These are phyloP conservation scores for Agelas oroides DNA, from an alignment of 37 sponge, comb jelly and placozoan genomes.

Conservation along the genomic window DNA sequence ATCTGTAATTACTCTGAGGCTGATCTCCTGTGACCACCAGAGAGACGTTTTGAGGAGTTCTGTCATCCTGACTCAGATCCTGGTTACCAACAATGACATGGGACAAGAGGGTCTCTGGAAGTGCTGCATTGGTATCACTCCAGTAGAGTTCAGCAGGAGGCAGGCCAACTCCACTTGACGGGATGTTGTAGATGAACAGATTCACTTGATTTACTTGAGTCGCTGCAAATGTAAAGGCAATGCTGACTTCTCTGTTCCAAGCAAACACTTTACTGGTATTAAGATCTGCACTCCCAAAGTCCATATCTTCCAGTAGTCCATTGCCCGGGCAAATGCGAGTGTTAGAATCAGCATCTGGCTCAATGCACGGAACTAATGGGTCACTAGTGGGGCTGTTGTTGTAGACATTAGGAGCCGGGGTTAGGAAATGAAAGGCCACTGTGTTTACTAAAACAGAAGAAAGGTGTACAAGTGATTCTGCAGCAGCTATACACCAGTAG, in stretches of 20 bases:
- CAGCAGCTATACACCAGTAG: no score
- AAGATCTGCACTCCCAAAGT: constrained; percentile 1
- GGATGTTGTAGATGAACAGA: constrained; percentile 62
- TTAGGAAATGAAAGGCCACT: no score
- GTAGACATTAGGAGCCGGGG: no score
- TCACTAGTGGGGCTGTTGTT: no score
- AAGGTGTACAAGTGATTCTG: no score
- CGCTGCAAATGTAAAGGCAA: neutral
- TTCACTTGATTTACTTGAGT: constrained; percentile 24
- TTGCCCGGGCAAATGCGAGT: no score
- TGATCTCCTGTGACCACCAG: neutral
- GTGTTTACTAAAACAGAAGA: no score
- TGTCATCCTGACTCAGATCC: constrained; percentile 35
- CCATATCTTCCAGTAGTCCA: neutral
- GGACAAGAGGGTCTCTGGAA: neutral
- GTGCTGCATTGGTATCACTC: neutral
- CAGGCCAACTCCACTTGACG: constrained; percentile 53
- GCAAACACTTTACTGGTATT: constrained; percentile 11
- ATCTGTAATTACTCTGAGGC: neutral
- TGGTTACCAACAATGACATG: constrained; percentile 39
- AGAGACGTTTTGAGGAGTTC: constrained; percentile 26
- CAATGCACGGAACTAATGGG: no score
- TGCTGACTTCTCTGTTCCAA: constrained; percentile 24
- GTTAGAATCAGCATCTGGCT: no score
- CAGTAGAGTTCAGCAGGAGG: constrained; percentile 17